These are phyloP conservation scores for Trichonephila clavipes DNA, from an alignment of 1,140 invertebrate species.

Conservation along the genomic window DNA sequence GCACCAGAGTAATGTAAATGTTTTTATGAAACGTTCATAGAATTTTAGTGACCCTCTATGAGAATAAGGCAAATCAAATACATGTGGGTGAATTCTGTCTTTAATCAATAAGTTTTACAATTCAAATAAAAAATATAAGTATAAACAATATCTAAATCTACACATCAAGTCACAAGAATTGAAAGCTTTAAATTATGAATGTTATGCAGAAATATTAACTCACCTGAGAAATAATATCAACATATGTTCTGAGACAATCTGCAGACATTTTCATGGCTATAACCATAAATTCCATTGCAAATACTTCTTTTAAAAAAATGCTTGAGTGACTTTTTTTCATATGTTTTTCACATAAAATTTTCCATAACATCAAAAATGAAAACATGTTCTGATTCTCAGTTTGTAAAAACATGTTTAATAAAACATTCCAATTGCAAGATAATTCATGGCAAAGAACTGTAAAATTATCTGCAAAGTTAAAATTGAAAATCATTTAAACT, in stretches of 20 bases:
- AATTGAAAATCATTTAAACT: neutral
- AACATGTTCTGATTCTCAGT: neutral
- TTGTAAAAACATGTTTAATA: neutral
- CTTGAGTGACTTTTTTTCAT: neutral
- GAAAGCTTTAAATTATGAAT: neutral
- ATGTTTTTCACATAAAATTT: neutral
- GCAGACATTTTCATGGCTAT: neutral
- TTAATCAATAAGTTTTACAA: no score
- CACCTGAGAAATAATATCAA: slow-evolving; percentile 47
- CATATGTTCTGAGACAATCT: neutral
- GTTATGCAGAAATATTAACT: neutral
- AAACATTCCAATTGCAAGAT: neutral
- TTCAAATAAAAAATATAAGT: no score
- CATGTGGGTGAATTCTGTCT: no score
- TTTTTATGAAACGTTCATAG: no score
- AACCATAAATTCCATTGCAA: neutral
- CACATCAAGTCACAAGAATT: no score
- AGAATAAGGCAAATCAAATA: no score
- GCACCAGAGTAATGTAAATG: no score
- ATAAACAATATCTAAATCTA: no score
- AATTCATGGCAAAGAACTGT: neutral
- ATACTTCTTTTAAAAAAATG: slow-evolving; percentile 20
- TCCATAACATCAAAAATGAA: slow-evolving; percentile 20
- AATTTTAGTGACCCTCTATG: no score
- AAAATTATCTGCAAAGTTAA: neutral